Conservation (phyloP, 2,888 invertebrate genomes). For the Allacma fusca region DNA sequence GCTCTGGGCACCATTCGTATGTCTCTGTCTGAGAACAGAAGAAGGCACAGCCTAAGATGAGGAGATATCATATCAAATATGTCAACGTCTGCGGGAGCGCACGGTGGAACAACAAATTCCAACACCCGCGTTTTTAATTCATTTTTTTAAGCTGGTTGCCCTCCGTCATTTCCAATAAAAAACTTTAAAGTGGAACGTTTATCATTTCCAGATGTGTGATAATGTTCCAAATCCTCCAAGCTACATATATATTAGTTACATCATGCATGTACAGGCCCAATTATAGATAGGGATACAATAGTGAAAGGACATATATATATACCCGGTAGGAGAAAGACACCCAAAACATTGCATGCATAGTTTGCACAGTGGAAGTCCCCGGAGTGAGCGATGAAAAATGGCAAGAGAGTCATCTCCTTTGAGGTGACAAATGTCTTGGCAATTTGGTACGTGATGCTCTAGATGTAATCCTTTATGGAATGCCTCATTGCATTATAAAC, state of each 20-base stretch:
- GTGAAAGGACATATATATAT: too few species aligned
- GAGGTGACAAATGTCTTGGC: conserved; percentile 16
- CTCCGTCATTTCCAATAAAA: background rate
- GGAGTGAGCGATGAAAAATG: conserved; percentile 1
- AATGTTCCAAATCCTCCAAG: background rate
- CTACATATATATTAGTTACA: too few species aligned
- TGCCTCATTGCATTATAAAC: conserved; percentile 16
- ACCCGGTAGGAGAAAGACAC: too few species aligned
- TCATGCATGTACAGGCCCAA: too few species aligned
- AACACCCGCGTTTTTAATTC: conserved; percentile 16
- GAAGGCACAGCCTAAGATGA: background rate
- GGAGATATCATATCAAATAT: background rate
- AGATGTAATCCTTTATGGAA: conserved; percentile 16
- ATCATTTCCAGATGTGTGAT: conserved; percentile 3
- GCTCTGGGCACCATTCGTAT: background rate
- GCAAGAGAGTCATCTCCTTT: background rate
- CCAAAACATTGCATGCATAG: too few species aligned
- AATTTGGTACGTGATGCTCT: background rate
- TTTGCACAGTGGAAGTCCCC: too few species aligned
- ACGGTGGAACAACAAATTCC: background rate
- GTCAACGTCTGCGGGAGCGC: background rate
- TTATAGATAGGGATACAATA: too few species aligned
- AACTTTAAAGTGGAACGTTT: conserved; percentile 4
- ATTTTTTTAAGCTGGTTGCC: background rate
- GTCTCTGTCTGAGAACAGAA: background rate